Conservation (phyloP, 2,797 vertebrate species). For the Borostomias antarcticus region DNA sequence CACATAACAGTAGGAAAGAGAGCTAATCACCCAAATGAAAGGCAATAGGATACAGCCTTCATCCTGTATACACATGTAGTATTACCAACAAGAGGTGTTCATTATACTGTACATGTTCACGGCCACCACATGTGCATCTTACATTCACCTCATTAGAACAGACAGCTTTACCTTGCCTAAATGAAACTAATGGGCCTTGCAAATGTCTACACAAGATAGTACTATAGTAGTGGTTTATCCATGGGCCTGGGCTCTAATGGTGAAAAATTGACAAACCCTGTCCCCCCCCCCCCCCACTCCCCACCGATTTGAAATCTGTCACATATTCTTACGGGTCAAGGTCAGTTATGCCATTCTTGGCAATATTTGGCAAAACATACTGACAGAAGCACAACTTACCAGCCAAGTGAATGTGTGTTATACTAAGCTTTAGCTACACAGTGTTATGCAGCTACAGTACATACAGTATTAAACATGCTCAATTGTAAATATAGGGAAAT, state of each 20-base stretch:
- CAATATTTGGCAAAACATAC: conserved; percentile 26
- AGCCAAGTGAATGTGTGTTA: conserved; percentile 7
- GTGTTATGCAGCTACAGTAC: not conserved
- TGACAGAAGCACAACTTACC: conserved; percentile 63
- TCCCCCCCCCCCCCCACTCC: too few species aligned
- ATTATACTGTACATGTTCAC: not conserved
- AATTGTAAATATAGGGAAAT: not conserved
- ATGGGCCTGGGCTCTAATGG: not conserved
- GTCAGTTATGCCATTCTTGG: conserved; percentile 12
- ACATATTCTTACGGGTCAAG: conserved; percentile 15
- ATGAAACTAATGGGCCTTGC: not conserved
- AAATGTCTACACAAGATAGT: not conserved
- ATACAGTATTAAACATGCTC: not conserved
- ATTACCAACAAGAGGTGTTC: not conserved
- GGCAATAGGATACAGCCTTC: not conserved
- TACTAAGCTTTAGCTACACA: conserved; percentile 1
- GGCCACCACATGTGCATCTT: not conserved
- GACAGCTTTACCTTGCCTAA: not conserved
- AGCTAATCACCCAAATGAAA: not conserved
- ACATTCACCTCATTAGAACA: not conserved
- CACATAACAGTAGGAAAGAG: conserved; percentile 1
- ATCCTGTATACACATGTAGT: not conserved
- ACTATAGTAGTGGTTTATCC: not conserved
- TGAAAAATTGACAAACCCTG: not conserved
- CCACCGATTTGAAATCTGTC: too few species aligned